A percentile compares a stretch with the other conserved stretches of the same genome.
Evolutionary conservation across 1,140 invertebrate species (phyloP).

Genomic region (Cyrtorhinus lividipennis): DNA sequence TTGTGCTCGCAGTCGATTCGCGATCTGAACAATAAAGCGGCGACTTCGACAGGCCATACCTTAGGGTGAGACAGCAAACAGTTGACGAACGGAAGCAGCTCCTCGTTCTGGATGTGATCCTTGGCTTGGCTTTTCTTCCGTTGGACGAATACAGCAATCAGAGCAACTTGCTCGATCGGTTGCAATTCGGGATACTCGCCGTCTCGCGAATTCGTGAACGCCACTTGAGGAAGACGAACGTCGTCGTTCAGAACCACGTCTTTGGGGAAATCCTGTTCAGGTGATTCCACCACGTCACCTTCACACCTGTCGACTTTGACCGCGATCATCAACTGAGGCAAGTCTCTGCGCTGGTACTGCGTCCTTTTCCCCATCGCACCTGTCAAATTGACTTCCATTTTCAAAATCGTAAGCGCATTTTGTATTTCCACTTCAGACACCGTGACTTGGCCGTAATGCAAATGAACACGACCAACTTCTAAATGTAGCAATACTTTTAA

Average conservation of each 20-base stretch:
- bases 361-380: constrained; percentile 70
- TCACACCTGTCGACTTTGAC: constrained; percentile 35
- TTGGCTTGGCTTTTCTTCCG: constrained; percentile 54
- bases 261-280: constrained; percentile 27
- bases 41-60: constrained; percentile 35
- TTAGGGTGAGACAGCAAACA: constrained; percentile 30
- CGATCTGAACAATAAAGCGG: constrained; percentile 44
- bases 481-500: constrained; percentile 49
- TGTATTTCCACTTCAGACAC: constrained; percentile 50
- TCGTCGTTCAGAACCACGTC: constrained; percentile 68
- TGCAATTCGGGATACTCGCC: constrained; percentile 40
- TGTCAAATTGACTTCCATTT: constrained; percentile 31
- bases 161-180: constrained; percentile 59
- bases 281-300: constrained; percentile 17
- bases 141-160: constrained; percentile 52
- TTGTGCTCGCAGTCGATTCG: constrained; percentile 56
- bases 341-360: constrained; percentile 63
- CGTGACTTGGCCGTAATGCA: constrained; percentile 55
- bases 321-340: constrained; percentile 65
- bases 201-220: constrained; percentile 46
- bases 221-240: constrained; percentile 58
- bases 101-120: constrained; percentile 61
- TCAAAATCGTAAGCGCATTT: constrained; percentile 45
- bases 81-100: constrained; percentile 61
- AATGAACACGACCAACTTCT: constrained; percentile 58